Conservation (phyloP, 2,797 vertebrate species). For the Tapera naevia region DNA sequence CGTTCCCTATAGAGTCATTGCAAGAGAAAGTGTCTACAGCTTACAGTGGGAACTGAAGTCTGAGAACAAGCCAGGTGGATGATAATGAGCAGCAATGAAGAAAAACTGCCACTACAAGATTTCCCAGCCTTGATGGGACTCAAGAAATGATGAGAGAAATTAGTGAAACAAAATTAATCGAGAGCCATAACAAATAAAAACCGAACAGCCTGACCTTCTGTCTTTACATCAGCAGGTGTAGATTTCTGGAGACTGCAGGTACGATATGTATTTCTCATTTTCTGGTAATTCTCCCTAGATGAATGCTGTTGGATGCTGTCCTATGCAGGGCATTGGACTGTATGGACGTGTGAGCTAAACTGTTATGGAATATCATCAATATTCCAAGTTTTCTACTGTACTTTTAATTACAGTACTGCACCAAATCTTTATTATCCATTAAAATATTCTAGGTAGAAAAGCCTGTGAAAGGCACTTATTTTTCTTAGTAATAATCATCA, state of each 20-base stretch:
- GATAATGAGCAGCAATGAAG: not conserved
- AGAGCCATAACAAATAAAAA: not conserved
- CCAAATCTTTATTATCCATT: not conserved
- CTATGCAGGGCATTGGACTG: not conserved
- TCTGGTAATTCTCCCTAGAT: not conserved
- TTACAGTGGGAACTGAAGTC: not conserved
- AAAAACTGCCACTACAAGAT: not conserved
- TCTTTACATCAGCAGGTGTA: not conserved
- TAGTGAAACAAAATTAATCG: not conserved
- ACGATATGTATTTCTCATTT: not conserved
- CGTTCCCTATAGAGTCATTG: not conserved
- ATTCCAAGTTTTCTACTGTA: not conserved
- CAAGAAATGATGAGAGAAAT: not conserved
- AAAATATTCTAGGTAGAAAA: not conserved
- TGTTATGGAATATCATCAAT: not conserved
- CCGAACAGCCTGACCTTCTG: not conserved
- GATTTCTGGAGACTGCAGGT: not conserved
- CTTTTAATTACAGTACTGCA: not conserved
- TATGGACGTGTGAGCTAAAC: not conserved
- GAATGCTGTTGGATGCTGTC: not conserved
- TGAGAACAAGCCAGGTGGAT: not conserved
- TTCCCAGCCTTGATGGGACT: not conserved
- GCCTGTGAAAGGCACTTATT: not conserved
- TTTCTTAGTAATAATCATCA: not conserved
- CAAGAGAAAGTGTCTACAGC: not conserved